phyloP scores from a whole-genome alignment of 2,888 invertebrate species.

The Drosophila pegasa region DNA sequence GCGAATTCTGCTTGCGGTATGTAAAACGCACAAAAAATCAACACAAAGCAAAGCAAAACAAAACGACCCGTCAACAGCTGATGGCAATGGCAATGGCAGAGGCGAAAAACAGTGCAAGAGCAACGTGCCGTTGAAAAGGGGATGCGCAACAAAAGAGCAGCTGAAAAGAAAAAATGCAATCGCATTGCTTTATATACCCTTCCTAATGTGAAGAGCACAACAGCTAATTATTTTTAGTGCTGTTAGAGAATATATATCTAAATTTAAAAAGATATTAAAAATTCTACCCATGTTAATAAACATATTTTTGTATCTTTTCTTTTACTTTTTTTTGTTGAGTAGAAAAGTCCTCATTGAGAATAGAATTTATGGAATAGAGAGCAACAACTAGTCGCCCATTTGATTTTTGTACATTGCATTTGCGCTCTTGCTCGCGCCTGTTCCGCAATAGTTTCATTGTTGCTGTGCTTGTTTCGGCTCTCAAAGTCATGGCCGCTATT shows the following conservation, averaged over 20 bases:
- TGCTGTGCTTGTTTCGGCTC: slow-evolving; percentile 34
- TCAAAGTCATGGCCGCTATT: slow-evolving; percentile 76
- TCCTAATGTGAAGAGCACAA: too few relatives aligned
- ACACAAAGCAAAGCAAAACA: slow-evolving; percentile 22
- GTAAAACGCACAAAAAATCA: slow-evolving; percentile 34
- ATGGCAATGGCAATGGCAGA: slow-evolving; percentile 40
- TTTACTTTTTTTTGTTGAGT: background rate
- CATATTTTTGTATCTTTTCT: too few relatives aligned
- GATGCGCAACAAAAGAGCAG: slow-evolving; percentile 12
- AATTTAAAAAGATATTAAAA: too few relatives aligned
- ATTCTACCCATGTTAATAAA: too few relatives aligned
- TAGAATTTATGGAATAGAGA: background rate
- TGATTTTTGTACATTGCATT: slow-evolving; percentile 1
- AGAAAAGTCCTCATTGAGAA: background rate
- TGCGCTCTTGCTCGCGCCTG: slow-evolving; percentile 25
- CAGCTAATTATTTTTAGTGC: too few relatives aligned
- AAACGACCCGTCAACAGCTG: slow-evolving; percentile 48
- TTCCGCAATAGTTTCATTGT: slow-evolving; percentile 34
- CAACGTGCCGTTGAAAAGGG: slow-evolving; percentile 18
- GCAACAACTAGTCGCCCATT: slow-evolving; percentile 24
- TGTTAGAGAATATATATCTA: too few relatives aligned
- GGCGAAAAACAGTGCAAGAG: slow-evolving; percentile 27
- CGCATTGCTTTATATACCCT: slow-evolving; percentile 7
- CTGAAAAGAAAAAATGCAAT: slow-evolving; percentile 13
- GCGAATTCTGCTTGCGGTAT: slow-evolving; percentile 42